Evolutionary conservation across 2,797 vertebrate genomes (phyloP), one percentile per base, ranked within the genome.

Genomic region (Sarcophilus harrisii): DNA sequence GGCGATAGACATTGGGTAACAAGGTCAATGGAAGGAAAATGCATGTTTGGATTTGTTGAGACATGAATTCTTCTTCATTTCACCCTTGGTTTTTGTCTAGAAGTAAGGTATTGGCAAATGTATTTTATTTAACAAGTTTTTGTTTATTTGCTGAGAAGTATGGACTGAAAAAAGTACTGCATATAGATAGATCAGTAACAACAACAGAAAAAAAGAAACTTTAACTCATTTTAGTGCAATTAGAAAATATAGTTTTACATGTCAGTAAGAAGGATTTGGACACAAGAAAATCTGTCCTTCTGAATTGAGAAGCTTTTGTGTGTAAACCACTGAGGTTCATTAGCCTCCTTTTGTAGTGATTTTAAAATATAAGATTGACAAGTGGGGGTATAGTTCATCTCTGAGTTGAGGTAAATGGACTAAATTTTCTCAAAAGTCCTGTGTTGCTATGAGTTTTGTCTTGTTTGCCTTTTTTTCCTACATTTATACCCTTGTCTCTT

Each of bases 341-440:
- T 92, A 93, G 62, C 92, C 87, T 92, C 90, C 45, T 91, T 90
- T 93, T 91, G 91, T 54, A 55, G 87, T 58, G 21, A 91, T 91
- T 93, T 24, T 73, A 52, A 95, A 92, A 58, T 92, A 14, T 28
- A 89, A 92, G 94, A 91, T 92, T 92, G 66, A 91, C 62, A 57
- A n/a, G 55, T 92, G 54, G 54, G 29, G 30, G 13, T 3, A 29
- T 14, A 12, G 0, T 57, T 10, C 54, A n/a, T 38, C 12, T 57
- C n/a, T 57, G 66, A 30, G n/a, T 0, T 0, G 28, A 11, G 8
- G 92, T 32, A 54, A 54, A 49, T 14, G 29, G 66, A 73, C 29
- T 45, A 27, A 57, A 30, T 87, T 57, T 28, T 14, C n/a, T 24
- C n/a, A 11, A 21, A 0, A 11, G 24, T 73, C 28, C 28, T 93